Evolutionary conservation across 1,140 invertebrate species (phyloP).

Genomic region (Idris sp.): DNA sequence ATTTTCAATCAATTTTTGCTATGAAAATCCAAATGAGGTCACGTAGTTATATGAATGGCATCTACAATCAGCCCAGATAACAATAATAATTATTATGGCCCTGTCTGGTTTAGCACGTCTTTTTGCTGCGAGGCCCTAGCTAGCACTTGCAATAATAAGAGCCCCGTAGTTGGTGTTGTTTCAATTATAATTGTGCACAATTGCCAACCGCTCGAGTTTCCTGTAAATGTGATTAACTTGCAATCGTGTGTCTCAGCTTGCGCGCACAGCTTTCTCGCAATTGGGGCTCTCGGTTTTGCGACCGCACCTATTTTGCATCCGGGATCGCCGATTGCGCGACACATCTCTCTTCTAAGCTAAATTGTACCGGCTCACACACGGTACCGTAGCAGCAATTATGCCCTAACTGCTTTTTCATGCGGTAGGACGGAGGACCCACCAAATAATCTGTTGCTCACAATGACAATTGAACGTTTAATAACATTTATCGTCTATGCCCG

Average conservation of each 20-base stretch:
- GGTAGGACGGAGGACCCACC: conserved; percentile 17
- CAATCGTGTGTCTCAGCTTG: conserved; percentile 59
- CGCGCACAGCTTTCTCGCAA: conserved; percentile 54
- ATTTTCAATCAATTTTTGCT: not conserved
- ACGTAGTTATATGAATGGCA: conserved; percentile 11
- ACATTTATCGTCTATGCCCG: too few relatives aligned
- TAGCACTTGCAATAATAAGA: conserved; percentile 46
- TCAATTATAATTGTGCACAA: conserved; percentile 64
- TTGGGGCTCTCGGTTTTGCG: conserved; percentile 58
- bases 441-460: conserved; percentile 32
- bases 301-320: conserved; percentile 52
- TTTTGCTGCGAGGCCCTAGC: conserved; percentile 19
- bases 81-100: conserved; percentile 48
- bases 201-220: conserved; percentile 55
- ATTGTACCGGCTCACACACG: conserved; percentile 14
- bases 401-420: conserved; percentile 44
- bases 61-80: conserved; percentile 43
- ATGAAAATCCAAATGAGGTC: conserved; percentile 28
- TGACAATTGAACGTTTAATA: not conserved
- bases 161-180: conserved; percentile 62
- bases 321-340: conserved; percentile 33
- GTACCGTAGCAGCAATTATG: conserved; percentile 30
- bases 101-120: conserved; percentile 28
- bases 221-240: conserved; percentile 65
- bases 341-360: conserved; percentile 17